phyloP scores from a whole-genome alignment of 2,888 invertebrate species.

The Hyposoter didymator region DNA sequence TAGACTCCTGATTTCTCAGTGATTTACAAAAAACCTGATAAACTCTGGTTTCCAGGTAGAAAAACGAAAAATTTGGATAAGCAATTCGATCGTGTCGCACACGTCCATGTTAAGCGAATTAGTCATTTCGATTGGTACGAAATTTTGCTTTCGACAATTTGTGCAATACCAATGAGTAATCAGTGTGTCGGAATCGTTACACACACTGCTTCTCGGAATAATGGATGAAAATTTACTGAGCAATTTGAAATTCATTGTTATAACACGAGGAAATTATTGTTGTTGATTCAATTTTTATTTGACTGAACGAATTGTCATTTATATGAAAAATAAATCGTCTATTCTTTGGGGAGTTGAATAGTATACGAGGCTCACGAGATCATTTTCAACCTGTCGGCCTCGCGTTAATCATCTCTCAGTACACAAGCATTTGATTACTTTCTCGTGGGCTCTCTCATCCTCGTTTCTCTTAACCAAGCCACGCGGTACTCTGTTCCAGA shows the following conservation, averaged over 20 bases:
- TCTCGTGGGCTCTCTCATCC: conserved; percentile 66
- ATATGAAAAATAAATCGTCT: conserved; percentile 19
- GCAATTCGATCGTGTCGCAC: too few relatives aligned
- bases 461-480: conserved; percentile 59
- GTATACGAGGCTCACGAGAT: conserved; percentile 32
- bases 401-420: conserved; percentile 64
- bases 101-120: not conserved
- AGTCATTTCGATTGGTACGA: not conserved
- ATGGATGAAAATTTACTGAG: not conserved
- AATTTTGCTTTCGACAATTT: too few relatives aligned
- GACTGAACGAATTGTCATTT: conserved; percentile 4
- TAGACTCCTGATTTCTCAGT: conserved; percentile 35
- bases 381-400: conserved; percentile 50
- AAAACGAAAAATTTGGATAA: conserved; percentile 1
- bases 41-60: not conserved
- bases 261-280: not conserved
- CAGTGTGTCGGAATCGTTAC: not conserved
- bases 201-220: not conserved
- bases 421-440: conserved; percentile 74
- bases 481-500: conserved; percentile 60
- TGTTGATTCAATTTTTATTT: not conserved
- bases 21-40: conserved; percentile 39
- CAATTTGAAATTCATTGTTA: not conserved
- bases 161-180: not conserved
- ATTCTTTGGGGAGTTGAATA: conserved; percentile 2